Conservation (phyloP, 2,797 vertebrate species). For the Pitangus sulphuratus region DNA sequence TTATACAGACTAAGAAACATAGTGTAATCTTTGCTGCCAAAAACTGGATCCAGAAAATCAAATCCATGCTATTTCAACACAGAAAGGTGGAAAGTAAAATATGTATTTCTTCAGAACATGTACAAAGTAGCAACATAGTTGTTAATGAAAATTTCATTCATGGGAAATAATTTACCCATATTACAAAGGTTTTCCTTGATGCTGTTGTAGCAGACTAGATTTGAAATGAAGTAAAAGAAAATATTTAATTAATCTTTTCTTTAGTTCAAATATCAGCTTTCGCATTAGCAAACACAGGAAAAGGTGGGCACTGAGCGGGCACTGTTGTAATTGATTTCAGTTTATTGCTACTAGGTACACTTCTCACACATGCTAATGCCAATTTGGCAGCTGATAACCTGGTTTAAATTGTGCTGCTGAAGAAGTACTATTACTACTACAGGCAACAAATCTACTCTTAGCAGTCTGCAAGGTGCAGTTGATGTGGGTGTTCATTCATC, state of each 20-base stretch:
- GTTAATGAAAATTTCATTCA: neutral
- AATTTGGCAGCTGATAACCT: neutral
- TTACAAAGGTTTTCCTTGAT: neutral
- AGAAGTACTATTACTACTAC: neutral
- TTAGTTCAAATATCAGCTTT: neutral
- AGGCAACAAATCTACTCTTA: neutral
- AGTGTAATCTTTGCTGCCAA: neutral
- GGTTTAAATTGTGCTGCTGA: neutral
- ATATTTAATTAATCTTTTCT: neutral
- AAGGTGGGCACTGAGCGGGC: neutral
- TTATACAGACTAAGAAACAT: neutral
- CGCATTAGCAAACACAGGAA: accelerated
- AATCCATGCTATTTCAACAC: neutral
- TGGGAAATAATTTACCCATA: neutral
- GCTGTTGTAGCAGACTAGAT: neutral
- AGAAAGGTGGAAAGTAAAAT: neutral
- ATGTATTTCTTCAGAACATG: neutral
- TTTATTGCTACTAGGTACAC: neutral
- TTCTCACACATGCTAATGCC: neutral
- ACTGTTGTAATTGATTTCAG: neutral
- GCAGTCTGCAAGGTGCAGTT: neutral
- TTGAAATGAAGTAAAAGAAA: neutral
- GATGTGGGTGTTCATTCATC: neutral
- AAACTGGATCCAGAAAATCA: neutral
- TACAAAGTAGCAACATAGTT: neutral